Conservation (phyloP, 2,888 invertebrate species). For the Fissipunctia ypsillon region DNA sequence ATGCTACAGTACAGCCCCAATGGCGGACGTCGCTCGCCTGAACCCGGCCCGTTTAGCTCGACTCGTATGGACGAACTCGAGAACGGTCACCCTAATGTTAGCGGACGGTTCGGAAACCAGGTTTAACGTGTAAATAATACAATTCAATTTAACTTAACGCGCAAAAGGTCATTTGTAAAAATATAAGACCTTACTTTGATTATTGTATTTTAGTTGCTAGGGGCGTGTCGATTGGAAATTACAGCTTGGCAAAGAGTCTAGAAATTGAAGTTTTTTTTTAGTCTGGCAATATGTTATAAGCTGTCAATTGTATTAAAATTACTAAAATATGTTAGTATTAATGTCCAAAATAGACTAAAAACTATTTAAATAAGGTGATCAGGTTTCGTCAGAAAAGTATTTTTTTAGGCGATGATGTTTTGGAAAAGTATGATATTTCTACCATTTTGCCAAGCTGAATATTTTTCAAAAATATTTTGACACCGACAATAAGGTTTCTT, state of each 20-base stretch:
- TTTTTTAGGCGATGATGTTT: not conserved
- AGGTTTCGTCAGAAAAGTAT: not conserved
- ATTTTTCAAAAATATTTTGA: constrained; percentile 2
- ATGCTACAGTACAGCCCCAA: constrained; percentile 97
- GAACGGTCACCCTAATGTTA: constrained; percentile 97
- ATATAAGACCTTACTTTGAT: constrained; percentile 37
- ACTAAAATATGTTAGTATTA: constrained; percentile 14
- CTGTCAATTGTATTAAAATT: constrained; percentile 27
- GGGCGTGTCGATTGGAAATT: constrained; percentile 8
- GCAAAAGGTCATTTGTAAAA: constrained; percentile 42
- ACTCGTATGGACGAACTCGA: constrained; percentile 98
- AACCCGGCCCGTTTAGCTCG: constrained; percentile 97
- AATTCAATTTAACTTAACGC: constrained; percentile 26
- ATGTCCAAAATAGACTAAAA: constrained; percentile 11
- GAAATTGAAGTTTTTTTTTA: constrained; percentile 10
- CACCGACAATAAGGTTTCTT: constrained; percentile 33
- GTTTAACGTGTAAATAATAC: constrained; percentile 81
- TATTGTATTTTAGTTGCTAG: constrained; percentile 40
- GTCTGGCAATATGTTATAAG: not conserved
- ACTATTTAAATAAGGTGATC: not conserved
- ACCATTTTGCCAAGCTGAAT: constrained; percentile 20
- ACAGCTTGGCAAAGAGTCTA: constrained; percentile 1
- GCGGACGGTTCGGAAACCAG: constrained; percentile 97
- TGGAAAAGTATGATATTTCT: not conserved
- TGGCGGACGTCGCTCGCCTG: constrained; percentile 96